A percentile compares a stretch with the other conserved stretches of the same genome.
phyloP scores from a whole-genome alignment of 2,113 vertebrate genomes.

The Picathartes gymnocephalus region DNA sequence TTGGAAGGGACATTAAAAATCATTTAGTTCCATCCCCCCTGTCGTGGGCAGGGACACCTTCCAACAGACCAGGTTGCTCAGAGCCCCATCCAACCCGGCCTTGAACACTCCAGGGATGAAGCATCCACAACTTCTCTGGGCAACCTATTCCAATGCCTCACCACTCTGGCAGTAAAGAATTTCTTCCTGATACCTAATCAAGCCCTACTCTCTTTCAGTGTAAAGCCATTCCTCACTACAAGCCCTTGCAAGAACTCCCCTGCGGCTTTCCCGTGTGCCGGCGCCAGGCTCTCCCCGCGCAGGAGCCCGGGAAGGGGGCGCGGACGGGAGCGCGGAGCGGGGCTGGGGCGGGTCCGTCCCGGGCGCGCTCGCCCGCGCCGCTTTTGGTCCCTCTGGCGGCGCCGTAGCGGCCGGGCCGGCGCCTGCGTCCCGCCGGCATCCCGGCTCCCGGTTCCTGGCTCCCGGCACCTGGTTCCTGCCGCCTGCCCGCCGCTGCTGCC shows the following conservation, averaged over 20 bases:
- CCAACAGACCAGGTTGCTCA: fast-evolving
- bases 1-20: not conserved
- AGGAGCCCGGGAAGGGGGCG: not conserved
- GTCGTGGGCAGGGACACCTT: not conserved
- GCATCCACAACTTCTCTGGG: not conserved
- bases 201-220: not conserved
- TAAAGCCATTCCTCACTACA: not conserved
- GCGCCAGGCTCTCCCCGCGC: not conserved
- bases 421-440: not conserved
- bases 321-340: no score
- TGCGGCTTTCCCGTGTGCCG: not conserved
- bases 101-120: not conserved
- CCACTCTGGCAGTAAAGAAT: fast-evolving
- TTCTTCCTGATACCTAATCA: no score
- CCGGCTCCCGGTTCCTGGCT: no score
- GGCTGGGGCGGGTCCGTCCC: fast-evolving
- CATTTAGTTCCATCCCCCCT: fast-evolving
- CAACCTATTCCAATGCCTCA: fast-evolving
- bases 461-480: not conserved
- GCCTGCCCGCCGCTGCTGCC: not conserved
- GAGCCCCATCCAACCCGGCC: not conserved
- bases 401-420: not conserved
- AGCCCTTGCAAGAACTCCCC: fast-evolving
- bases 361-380: fast-evolving
- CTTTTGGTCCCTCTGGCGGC: not conserved